phyloP scores from a whole-genome alignment of 2,888 invertebrate species.

The Drosophila setosimentum region DNA sequence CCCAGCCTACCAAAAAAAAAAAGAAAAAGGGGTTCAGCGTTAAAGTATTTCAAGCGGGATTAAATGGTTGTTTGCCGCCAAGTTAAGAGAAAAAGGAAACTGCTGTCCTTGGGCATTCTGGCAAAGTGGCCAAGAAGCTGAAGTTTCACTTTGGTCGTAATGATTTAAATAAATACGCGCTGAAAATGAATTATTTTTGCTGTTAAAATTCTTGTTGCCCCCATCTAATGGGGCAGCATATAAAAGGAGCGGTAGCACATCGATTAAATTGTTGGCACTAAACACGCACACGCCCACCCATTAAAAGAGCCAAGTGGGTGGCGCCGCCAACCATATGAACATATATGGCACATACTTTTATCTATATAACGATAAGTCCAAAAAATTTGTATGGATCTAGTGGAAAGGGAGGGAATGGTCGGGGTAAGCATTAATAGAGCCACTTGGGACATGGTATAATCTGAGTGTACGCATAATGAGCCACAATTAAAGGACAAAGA shows the following conservation, averaged over 20 bases:
- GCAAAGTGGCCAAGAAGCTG: conserved; percentile 29
- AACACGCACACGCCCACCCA: conserved; percentile 43
- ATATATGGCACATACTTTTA: conserved; percentile 12
- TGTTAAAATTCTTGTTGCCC: conserved; percentile 18
- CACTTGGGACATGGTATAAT: conserved; percentile 76
- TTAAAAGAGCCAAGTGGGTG: not conserved
- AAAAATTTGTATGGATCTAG: conserved; percentile 28
- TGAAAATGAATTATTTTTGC: conserved; percentile 27
- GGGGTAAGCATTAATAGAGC: conserved; percentile 72
- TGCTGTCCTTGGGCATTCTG: conserved; percentile 23
- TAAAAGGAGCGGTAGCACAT: conserved; percentile 16
- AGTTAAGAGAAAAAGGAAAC: not conserved
- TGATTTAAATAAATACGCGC: conserved; percentile 50
- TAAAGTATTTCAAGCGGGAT: not conserved
- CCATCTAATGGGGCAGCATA: conserved; percentile 24
- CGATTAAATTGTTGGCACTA: conserved; percentile 54
- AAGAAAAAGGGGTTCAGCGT: conserved; percentile 15
- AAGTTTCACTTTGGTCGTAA: conserved; percentile 32
- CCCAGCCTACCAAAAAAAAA: not conserved
- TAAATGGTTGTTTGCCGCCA: conserved; percentile 22
- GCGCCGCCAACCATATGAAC: conserved; percentile 7
- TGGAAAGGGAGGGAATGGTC: not conserved
- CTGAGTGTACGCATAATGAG: conserved; percentile 76
- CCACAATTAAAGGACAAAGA: conserved; percentile 78
- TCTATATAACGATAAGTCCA: conserved; percentile 14